These are phyloP conservation scores for Stenurella melanura DNA, from an alignment of 2,888 invertebrate genomes.

Conservation along the genomic window DNA sequence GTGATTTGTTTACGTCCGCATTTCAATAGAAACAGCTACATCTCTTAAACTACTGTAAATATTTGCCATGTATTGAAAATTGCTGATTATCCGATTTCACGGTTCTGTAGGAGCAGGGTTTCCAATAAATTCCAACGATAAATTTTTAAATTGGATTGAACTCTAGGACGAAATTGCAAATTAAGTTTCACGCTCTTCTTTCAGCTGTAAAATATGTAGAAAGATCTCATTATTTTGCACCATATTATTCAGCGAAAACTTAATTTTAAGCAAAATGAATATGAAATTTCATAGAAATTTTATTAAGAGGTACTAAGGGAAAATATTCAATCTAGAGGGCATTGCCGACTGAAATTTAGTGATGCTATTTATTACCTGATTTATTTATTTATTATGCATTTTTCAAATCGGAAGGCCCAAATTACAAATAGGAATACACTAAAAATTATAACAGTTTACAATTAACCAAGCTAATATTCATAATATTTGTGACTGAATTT, in stretches of 20 bases:
- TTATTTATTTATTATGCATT: too few relatives aligned
- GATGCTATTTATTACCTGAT: too few relatives aligned
- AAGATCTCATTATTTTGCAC: conserved; percentile 2
- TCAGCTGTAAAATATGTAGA: background rate
- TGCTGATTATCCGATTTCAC: conserved; percentile 30
- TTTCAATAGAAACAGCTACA: conserved; percentile 14
- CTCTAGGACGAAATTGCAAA: conserved; percentile 31
- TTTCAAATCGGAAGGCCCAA: too few relatives aligned
- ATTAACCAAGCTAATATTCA: too few relatives aligned
- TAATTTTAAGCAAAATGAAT: background rate
- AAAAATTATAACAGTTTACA: too few relatives aligned
- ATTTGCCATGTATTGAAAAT: conserved; percentile 23
- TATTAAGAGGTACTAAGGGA: background rate
- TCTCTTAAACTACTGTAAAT: conserved; percentile 13
- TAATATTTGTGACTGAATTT: too few relatives aligned
- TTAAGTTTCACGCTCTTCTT: conserved; percentile 20
- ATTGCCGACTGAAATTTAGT: background rate
- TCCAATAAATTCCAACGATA: conserved; percentile 33
- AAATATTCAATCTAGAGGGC: background rate
- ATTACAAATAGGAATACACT: too few relatives aligned
- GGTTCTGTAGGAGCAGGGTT: conserved; percentile 13
- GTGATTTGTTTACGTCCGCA: background rate
- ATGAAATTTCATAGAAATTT: background rate
- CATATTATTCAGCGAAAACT: background rate
- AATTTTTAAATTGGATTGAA: conserved; percentile 39